Percentiles rank a stretch among this genome's conserved stretches.
Conservation (phyloP, 2,113 vertebrate species). For the Arenaria interpres region DNA sequence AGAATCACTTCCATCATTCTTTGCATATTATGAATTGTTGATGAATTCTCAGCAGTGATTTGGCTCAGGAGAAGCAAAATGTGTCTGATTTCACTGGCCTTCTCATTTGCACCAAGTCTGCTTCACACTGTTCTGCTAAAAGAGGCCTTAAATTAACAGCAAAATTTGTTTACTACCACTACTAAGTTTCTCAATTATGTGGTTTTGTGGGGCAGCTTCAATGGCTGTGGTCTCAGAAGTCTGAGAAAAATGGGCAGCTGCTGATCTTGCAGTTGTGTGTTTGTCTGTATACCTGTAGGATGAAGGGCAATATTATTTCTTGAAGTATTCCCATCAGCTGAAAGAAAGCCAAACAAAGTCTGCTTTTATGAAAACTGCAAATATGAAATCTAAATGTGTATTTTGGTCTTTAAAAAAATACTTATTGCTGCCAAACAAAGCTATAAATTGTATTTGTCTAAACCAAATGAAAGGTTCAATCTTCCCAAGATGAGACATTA, state of each 20-base stretch:
- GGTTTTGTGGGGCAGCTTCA: background rate
- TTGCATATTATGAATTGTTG: background rate
- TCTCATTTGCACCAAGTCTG: constrained; percentile 21
- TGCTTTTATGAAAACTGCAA: constrained; percentile 16
- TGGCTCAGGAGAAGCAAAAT: background rate
- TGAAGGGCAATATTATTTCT: constrained; percentile 8
- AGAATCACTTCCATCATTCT: constrained; percentile 15
- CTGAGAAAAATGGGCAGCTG: constrained; percentile 11
- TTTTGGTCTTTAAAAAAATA: constrained; percentile 19
- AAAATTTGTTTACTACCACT: constrained; percentile 1
- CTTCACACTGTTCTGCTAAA: background rate
- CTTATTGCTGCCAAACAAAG: constrained; percentile 20
- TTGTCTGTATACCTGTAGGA: constrained; percentile 44
- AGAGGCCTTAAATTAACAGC: background rate
- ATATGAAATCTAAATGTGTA: background rate
- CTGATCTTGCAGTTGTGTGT: constrained; percentile 38
- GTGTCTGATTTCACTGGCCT: background rate
- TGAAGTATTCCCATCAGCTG: constrained; percentile 32
- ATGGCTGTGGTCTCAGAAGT: background rate
- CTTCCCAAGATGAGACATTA: background rate
- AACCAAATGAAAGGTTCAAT: constrained; percentile 23
- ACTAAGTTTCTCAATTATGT: background rate
- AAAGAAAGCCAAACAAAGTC: background rate
- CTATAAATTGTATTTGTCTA: constrained; percentile 36
- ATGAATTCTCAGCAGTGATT: constrained; percentile 50